Percentiles rank a stretch among this genome's conserved stretches.
These are phyloP conservation scores for Glareola pratincola DNA, from an alignment of 2,113 vertebrate species.

Conservation along the genomic window DNA sequence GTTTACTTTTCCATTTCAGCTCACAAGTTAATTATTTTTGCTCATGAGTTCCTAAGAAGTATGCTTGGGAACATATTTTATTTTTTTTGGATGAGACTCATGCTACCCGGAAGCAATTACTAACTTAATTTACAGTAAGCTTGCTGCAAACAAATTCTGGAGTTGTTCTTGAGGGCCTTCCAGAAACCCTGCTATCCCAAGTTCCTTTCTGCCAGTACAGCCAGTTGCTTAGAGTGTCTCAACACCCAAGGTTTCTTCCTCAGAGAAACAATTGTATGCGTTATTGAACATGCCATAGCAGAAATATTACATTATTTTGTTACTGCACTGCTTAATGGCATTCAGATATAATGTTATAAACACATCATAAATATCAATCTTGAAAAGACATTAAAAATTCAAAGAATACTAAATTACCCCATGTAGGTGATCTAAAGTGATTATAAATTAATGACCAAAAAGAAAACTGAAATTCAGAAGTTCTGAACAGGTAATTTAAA, in stretches of 20 bases:
- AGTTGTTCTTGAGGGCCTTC: neutral
- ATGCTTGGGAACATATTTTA: neutral
- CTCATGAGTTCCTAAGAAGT: neutral
- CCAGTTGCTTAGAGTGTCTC: neutral
- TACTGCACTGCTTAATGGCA: neutral
- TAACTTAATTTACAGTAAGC: neutral
- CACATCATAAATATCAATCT: conserved; percentile 1
- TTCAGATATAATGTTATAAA: conserved; percentile 20
- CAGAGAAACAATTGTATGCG: neutral
- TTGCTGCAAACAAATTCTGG: neutral
- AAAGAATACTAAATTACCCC: neutral
- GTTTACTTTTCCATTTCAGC: neutral
- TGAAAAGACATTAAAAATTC: conserved; percentile 25
- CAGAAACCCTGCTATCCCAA: neutral
- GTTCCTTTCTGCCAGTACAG: neutral
- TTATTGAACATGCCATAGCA: conserved; percentile 31
- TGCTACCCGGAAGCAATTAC: neutral
- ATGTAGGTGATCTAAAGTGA: neutral
- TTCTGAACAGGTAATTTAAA: neutral
- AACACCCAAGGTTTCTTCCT: neutral
- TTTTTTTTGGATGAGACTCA: neutral
- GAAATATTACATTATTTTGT: conserved; percentile 36
- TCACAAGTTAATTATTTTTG: neutral
- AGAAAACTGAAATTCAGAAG: neutral
- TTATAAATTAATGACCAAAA: neutral